Evolutionary conservation across 2,113 vertebrate species (phyloP), one percentile per base, ranked within the genome.

Genomic region (Cephalopterus ornatus): DNA sequence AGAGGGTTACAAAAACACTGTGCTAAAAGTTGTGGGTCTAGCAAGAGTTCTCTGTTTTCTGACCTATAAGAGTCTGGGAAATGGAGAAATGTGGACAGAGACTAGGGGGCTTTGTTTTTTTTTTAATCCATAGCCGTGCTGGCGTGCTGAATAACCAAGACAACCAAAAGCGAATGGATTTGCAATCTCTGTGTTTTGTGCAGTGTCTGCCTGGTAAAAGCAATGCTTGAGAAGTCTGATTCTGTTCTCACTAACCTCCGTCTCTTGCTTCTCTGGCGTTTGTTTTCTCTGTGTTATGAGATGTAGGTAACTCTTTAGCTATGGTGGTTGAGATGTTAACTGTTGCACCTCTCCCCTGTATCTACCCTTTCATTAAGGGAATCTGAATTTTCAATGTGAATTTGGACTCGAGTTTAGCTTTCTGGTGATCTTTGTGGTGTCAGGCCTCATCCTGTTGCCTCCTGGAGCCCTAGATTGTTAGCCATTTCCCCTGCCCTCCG

Each of bases 11-110:
- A 76, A 81, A 92, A 94, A 66, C 56, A 73, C 32, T 76, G 42
- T 46, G 72, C 81, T 85, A 67, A 32, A 95, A 96, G 88, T 76
- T 61, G 78, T 37, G 53, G 55, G 35, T 93, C 68, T 84, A 88
- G 75, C 41, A 88, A 72, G 77, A 78, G 24, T 33, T 67, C 46
- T 63, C 47, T 74, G 33, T n/a, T 84, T 86, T 74, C 68, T 90
- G 50, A 30, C 24, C 68, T 37, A 0, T 20, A 49, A 74, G 61
- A 84, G 46, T 67, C 53, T 3, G 2, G 5, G 63, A 91, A 84
- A 75, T n/a, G n/a, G 26, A 88, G 67, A 58, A 70, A 49, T 42
- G 8, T 37, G 71, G 66, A n/a, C 6, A 62, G 68, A 65, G 50
- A 71, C 6, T 46, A 6, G 3, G 39, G 49, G 55, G 21, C 23